Evolutionary conservation across 2,113 vertebrate genomes (phyloP).

Genomic region (Amazona guildingii): DNA sequence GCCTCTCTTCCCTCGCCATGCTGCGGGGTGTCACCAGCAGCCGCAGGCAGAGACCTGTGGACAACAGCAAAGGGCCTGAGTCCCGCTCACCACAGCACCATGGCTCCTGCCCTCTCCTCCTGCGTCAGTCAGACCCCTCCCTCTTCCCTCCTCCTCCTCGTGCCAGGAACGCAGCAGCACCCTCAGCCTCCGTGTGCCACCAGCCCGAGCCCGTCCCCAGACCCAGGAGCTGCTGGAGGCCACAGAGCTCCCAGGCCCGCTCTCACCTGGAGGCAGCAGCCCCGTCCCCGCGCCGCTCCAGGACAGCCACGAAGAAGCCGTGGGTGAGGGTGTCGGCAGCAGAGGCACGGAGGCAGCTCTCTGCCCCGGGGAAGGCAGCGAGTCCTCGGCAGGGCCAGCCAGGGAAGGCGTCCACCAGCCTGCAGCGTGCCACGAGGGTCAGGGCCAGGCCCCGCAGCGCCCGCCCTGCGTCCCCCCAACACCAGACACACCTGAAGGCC

Average conservation of each 20-base stretch:
- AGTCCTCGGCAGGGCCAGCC: conserved; percentile 88
- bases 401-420: conserved; percentile 80
- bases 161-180: not conserved
- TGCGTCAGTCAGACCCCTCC: no score
- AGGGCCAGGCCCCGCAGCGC: rapidly evolving
- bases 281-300: conserved; percentile 69
- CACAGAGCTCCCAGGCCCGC: not conserved
- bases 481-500: conserved; percentile 77
- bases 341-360: conserved; percentile 86
- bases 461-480: rapidly evolving
- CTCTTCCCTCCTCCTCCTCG: not conserved
- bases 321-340: conserved; percentile 80
- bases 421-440: not conserved
- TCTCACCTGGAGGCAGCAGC: not conserved
- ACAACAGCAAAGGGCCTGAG: not conserved
- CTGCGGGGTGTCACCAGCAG: not conserved
- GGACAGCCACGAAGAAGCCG: conserved; percentile 90
- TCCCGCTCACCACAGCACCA: rapidly evolving
- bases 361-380: conserved; percentile 70
- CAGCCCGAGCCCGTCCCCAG: not conserved
- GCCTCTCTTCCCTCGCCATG: rapidly evolving
- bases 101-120: not conserved
- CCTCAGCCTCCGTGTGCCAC: not conserved
- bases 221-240: not conserved
- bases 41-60: not conserved